Conservation (phyloP, 2,888 invertebrate genomes). For the Willowsia nigromaculata region DNA sequence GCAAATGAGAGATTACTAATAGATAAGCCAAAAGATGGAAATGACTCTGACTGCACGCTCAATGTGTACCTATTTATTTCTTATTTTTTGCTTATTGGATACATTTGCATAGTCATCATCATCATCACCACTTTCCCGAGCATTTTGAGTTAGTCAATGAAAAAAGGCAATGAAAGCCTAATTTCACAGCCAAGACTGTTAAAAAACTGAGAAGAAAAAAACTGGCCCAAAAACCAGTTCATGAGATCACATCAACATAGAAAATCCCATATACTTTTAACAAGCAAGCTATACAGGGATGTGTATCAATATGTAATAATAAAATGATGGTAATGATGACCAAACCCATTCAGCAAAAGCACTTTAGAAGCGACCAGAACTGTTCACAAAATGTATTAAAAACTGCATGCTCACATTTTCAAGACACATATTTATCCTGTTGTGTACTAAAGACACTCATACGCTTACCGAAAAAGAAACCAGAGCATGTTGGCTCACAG, state of each 20-base stretch:
- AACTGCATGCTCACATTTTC: neutral
- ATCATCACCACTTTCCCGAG: neutral
- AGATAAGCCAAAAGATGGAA: conserved; percentile 31
- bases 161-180: conserved; percentile 36
- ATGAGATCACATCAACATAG: conserved; percentile 8
- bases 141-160: conserved; percentile 20
- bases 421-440: neutral
- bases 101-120: conserved; percentile 12
- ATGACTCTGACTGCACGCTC: conserved; percentile 8
- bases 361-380: conserved; percentile 11
- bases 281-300: neutral
- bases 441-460: neutral
- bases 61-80: neutral
- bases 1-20: conserved; percentile 21
- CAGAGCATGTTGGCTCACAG: neutral
- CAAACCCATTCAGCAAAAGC: conserved; percentile 24
- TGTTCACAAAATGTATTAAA: neutral
- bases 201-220: neutral
- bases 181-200: neutral
- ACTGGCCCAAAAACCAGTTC: conserved; percentile 47
- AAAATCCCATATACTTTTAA: neutral
- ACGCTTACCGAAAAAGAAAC: neutral
- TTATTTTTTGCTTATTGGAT: neutral
- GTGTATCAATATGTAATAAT: conserved; percentile 31
- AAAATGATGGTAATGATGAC: conserved; percentile 13